A percentile compares a stretch with the other conserved stretches of the same genome.
These are phyloP conservation scores for Macroramphosus scolopax DNA, from an alignment of 2,797 vertebrate species.

Conservation along the genomic window DNA sequence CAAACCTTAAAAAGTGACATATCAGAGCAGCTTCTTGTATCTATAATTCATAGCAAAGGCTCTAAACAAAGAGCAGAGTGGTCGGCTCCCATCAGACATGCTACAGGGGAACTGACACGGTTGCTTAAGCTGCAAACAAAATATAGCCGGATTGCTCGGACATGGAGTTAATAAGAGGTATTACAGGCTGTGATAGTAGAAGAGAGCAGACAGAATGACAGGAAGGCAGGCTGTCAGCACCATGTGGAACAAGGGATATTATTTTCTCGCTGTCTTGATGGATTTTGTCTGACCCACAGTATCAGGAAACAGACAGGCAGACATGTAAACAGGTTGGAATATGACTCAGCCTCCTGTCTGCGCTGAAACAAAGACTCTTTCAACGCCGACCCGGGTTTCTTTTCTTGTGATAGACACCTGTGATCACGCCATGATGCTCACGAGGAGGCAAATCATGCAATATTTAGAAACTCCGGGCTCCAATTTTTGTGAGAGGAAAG, in stretches of 20 bases:
- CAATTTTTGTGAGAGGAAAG: constrained; percentile 17
- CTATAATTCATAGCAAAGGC: constrained; percentile 71
- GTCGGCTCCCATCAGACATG: constrained; percentile 51
- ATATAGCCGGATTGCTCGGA: constrained; percentile 32
- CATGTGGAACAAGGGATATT: constrained; percentile 38
- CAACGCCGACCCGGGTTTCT: constrained; percentile 36
- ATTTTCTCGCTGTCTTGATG: constrained; percentile 40
- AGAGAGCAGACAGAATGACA: constrained; percentile 38
- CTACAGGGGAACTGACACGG: constrained; percentile 42
- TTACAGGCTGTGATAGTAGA: constrained; percentile 36
- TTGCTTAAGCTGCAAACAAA: constrained; percentile 58
- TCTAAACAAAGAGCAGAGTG: constrained; percentile 67
- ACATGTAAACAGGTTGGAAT: constrained; percentile 51
- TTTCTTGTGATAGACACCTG: constrained; percentile 50
- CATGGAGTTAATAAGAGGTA: constrained; percentile 48
- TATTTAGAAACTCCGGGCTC: constrained; percentile 49
- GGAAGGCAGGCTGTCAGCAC: constrained; percentile 31
- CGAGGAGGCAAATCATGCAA: constrained; percentile 46
- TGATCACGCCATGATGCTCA: constrained; percentile 35
- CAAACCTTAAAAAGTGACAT: constrained; percentile 52
- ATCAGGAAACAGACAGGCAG: constrained; percentile 48
- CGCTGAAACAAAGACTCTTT: constrained; percentile 60
- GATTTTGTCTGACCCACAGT: constrained; percentile 68
- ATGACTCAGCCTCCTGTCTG: constrained; percentile 53
- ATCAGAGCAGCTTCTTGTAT: constrained; percentile 58